Evolutionary conservation across 2,797 vertebrate genomes (phyloP), one percentile per base, ranked within the genome.

Genomic region (Adrianichthys oophorus): DNA sequence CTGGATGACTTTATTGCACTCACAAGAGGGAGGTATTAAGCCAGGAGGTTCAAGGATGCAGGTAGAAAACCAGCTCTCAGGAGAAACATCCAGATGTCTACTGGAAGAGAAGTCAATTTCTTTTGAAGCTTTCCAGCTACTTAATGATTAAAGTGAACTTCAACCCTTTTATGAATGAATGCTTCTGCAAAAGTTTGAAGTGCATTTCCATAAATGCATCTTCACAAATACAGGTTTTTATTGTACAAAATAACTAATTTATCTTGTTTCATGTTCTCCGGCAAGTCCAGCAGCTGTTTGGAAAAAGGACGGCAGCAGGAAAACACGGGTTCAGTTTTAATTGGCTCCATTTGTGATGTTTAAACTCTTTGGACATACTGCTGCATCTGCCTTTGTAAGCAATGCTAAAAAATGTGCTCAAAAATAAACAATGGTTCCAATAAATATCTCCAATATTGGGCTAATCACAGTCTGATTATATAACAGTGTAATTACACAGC

Each of bases 401-500:
- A 58, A 50, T 46, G 78, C 60, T 56, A 50, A 40, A 46, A 69
- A 44, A 76, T 15, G 56, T 2, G 1, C 3, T 56, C 23, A 37
- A 37, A 52, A 41, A 23, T 47, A 77, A 64, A 50, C 23, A 51
- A 52, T 48, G 61, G 54, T 65, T 49, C 58, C 51, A 82, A 84
- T 78, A 82, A 80, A 86, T 82, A 80, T 78, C 29, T 21, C 72
- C 64, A 70, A 71, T 68, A 78, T 80, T 59, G 48, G 62, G 59
- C 79, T 87, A 87, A 89, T 88, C 78, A 82, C 59, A 48, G 72
- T 83, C 53, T 86, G 85, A 90, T 87, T 87, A 81, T 82, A 85
- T 85, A 84, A 85, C 71, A 85, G 76, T 78, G 80, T 78, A 89
- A 88, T 90, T 88, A 85, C 72, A 84, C 72, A 80, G 81, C 80